Base-by-base conservation (phyloP, 1,140 invertebrate genomes). In the Bathynomus jamesi region DNA sequence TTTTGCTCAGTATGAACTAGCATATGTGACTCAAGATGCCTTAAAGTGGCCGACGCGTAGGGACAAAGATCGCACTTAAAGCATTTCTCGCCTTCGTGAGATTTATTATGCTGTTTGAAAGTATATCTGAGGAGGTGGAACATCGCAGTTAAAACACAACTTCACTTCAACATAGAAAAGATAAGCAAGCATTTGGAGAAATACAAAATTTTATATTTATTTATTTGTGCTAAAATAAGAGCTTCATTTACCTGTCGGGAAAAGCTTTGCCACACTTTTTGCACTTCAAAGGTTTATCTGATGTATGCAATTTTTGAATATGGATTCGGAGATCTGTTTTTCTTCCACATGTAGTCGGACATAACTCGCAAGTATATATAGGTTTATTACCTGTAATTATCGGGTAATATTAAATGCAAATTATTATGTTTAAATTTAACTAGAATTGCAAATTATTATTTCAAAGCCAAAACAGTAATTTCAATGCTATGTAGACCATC, bases 261-360 rank as follows among this genome's bases (percentile, higher is more conserved):
- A 96, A 96, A 69, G 89, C 87, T 84, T 96, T 94, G 3, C 91
- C 91, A 82, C 95, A 99, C 78, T 94, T 86, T 81, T 94, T 95
- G 82, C 95, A 99, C 73, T 91, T 90, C 3, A 97, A 82, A 0
- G 94, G 94, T 80, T 91, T 91, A 79, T 96, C 95, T 11, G 93
- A 92, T 17, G 93, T 95, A 81, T 99, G 96, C 65, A 98, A 85
- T 81, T 98, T 98, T 83, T 96, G 93, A 60, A 98, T 91, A 81
- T 99, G 96, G 78, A 97, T 95, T 76, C 95, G 87, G 31, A 99
- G 85, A 84, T 99, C 96, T 0, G 95, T 97, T 86, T 98, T 98
- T 27, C 96, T 87, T 0, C 95, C 95, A 82, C 96, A 98, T 3
- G 95, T 98, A 0, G 95, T 93, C 13, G 96, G 95, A 83, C 96